Conservation (phyloP, 2,888 invertebrate species). For the Caenorhabditis virilis region DNA sequence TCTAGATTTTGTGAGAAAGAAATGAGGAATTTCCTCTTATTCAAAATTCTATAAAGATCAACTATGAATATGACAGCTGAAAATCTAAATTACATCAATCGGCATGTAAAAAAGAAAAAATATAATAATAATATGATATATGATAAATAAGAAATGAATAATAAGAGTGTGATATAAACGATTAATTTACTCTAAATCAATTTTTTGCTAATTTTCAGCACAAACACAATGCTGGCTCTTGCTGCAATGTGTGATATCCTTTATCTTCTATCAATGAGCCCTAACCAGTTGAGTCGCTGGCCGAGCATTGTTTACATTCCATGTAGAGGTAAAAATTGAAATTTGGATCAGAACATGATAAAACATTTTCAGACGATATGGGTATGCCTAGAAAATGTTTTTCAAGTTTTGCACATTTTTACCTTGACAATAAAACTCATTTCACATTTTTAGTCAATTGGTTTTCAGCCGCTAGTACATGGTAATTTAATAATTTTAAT, state of each 20-base stretch:
- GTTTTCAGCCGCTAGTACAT: conserved; percentile 51
- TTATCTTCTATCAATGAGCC: conserved; percentile 46
- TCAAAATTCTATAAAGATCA: too few relatives aligned
- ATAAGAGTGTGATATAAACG: too few relatives aligned
- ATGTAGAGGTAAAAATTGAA: conserved; percentile 13
- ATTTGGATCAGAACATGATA: not conserved
- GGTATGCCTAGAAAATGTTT: conserved; percentile 9
- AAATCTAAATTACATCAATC: too few relatives aligned
- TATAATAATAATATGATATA: too few relatives aligned
- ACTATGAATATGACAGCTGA: too few relatives aligned
- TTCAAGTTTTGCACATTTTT: conserved; percentile 42
- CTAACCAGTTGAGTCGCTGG: conserved; percentile 47
- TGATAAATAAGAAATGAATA: too few relatives aligned
- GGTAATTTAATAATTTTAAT: conserved; percentile 25
- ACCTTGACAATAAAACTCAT: conserved; percentile 35
- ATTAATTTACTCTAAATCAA: too few relatives aligned
- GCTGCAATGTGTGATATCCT: conserved; percentile 53
- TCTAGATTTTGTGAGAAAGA: too few relatives aligned
- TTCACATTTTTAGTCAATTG: conserved; percentile 52
- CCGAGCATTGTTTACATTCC: conserved; percentile 3
- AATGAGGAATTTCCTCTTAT: too few relatives aligned
- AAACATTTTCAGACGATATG: conserved; percentile 9
- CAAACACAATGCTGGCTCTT: conserved; percentile 49
- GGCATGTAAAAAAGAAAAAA: too few relatives aligned
- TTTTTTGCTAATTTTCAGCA: conserved; percentile 36